These are phyloP conservation scores for Oscheius onirici DNA, from an alignment of 2,888 invertebrate species.

Conservation along the genomic window DNA sequence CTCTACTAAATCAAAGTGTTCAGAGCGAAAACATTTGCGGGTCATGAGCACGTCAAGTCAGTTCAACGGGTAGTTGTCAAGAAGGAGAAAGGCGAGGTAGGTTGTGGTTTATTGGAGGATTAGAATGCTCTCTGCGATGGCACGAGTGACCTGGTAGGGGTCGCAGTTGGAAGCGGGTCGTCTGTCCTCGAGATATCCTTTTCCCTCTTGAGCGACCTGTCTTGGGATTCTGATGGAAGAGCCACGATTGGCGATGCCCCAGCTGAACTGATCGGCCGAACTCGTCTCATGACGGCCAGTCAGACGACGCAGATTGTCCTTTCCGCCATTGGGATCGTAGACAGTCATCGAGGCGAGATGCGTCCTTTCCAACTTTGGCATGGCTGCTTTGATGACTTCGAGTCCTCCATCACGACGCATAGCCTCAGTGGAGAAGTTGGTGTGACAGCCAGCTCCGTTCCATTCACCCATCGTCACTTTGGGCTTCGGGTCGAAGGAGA, in stretches of 20 bases:
- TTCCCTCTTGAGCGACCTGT: constrained; percentile 63
- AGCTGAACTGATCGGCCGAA: constrained; percentile 91
- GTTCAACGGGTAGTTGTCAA: constrained; percentile 53
- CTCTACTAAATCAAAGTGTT: constrained; percentile 32
- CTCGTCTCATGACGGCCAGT: constrained; percentile 95
- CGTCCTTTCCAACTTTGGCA: constrained; percentile 82
- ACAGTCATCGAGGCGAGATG: constrained; percentile 81
- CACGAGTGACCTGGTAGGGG: constrained; percentile 61
- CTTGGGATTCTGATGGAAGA: constrained; percentile 67
- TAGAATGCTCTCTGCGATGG: constrained; percentile 54
- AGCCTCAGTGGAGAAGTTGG: constrained; percentile 89
- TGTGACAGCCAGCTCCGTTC: constrained; percentile 96
- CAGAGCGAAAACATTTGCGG: constrained; percentile 70
- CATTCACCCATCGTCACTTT: constrained; percentile 77
- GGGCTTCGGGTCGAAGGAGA: constrained; percentile 74
- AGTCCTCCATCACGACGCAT: constrained; percentile 78
- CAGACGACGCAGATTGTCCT: constrained; percentile 91
- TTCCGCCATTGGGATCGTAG: constrained; percentile 83
- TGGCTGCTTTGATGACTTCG: constrained; percentile 49
- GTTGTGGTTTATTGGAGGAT: constrained; percentile 22
- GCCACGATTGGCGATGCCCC: constrained; percentile 67
- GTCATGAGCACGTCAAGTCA: constrained; percentile 66
- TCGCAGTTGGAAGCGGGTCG: constrained; percentile 70
- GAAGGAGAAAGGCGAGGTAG: constrained; percentile 47
- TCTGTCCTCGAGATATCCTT: constrained; percentile 69